Evolutionary conservation across 2,113 vertebrate species (phyloP), one percentile per base, ranked within the genome.

Genomic region (Leucopternis melanops): DNA sequence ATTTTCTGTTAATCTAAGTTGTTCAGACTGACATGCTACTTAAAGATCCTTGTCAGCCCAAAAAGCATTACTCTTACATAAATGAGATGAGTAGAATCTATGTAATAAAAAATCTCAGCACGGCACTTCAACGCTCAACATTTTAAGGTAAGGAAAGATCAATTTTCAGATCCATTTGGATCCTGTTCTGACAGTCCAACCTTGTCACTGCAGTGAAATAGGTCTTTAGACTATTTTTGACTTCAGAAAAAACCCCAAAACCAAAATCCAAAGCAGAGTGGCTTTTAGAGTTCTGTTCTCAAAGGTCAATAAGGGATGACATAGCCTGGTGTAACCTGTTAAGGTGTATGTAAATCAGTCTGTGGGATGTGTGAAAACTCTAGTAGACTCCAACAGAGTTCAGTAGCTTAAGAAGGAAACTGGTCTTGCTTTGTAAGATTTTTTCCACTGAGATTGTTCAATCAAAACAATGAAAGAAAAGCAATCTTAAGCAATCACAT

Each of bases 401-500:
- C 47, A 84, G 72, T 22, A 65, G 66, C 80, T 67, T 87, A 54
- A 80, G 61, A 72, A 89, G 78, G 45, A 74, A 87, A 90, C 45
- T 44, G 22, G 17, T 81, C 74, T 54, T 74, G 31, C 80, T 80
- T 67, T 79, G 62, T 14, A 6, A 88, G 57, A 26, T 29, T 80
- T 88, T 81, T 55, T 52, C 62, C 54, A 74, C 69, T 81, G 77
- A 94, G 67, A 78, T 92, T 36, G 25, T 91, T 94, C 83, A 52
- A 32, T 38, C 50, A 95, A 93, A 96, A 95, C 62, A 85, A 38
- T 40, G 45, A 95, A 81, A 50, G 63, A 94, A 96, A 94, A 45
- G 58, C 36, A 92, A 80, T 93, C 88, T 69, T 83, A 70, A 70
- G 69, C 32, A 95, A 89, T 95, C 88, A 47, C 49, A 27, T 96